Conservation (phyloP, 2,888 invertebrate species). For the Agrotis puta region DNA sequence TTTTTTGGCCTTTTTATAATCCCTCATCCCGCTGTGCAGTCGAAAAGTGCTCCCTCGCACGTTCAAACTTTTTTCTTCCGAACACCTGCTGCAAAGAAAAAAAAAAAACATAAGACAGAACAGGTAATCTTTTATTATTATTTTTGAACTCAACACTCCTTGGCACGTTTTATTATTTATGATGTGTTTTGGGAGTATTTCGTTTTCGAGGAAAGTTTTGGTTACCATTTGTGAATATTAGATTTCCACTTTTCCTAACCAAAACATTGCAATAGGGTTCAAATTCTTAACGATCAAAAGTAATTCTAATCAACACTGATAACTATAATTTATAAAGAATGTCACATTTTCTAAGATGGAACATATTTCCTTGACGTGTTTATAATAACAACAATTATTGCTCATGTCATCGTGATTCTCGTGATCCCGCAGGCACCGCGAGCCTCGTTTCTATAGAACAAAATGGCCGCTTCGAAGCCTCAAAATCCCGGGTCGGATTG, state of each 20-base stretch:
- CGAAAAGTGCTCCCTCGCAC: constrained; percentile 71
- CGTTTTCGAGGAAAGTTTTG: constrained; percentile 2
- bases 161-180: constrained; percentile 54
- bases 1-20: constrained; percentile 57
- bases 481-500: constrained; percentile 66
- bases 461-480: constrained; percentile 83
- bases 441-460: constrained; percentile 73
- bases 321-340: constrained; percentile 55
- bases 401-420: constrained; percentile 63
- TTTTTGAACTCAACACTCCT: constrained; percentile 50
- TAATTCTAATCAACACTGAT: constrained; percentile 33
- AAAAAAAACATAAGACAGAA: constrained; percentile 72
- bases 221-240: background rate
- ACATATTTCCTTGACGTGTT: constrained; percentile 65
- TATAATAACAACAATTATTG: constrained; percentile 77
- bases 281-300: constrained; percentile 11
- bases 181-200: constrained; percentile 5
- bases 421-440: constrained; percentile 68
- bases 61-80: constrained; percentile 73
- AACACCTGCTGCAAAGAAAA: constrained; percentile 78
- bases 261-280: constrained; percentile 18
- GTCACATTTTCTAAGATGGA: constrained; percentile 49
- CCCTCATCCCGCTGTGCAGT: constrained; percentile 66
- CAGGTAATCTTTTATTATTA: constrained; percentile 70
- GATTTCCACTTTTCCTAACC: constrained; percentile 5